Percentiles rank a stretch among this genome's conserved stretches.
Conservation (phyloP, 2,888 invertebrate species). For the Pachydiplax longipennis region DNA sequence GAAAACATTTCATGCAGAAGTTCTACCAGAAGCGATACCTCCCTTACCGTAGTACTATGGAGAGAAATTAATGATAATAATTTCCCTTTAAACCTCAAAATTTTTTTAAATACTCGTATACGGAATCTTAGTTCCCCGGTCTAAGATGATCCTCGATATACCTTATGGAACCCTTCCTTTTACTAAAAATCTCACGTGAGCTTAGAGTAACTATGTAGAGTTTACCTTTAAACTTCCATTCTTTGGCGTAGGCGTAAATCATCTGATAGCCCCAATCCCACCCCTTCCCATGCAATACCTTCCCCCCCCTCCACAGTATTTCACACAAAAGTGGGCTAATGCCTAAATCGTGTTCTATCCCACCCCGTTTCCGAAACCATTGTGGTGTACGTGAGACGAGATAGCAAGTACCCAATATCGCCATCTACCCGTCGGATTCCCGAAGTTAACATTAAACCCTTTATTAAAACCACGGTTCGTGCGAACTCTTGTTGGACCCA, state of each 20-base stretch:
- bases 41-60: no score
- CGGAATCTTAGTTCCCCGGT: not conserved
- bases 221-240: constrained; percentile 4
- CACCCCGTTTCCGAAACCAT: constrained; percentile 27
- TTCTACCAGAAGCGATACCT: no score
- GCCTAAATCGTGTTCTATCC: constrained; percentile 36
- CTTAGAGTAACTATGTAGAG: not conserved
- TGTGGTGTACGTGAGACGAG: constrained; percentile 22
- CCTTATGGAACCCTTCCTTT: not conserved
- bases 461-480: not conserved
- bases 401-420: constrained; percentile 17
- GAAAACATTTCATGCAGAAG: no score
- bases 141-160: not conserved
- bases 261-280: not conserved
- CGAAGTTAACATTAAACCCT: not conserved
- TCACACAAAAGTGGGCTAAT: constrained; percentile 37
- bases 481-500: not conserved
- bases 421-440: not conserved
- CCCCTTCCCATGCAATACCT: not conserved
- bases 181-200: not conserved
- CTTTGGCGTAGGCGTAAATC: constrained; percentile 7
- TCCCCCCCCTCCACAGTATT: not conserved
- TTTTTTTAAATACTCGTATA: not conserved
- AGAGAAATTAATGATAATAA: rapidly evolving
- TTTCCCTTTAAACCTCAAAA: not conserved